Percentiles rank a stretch among this genome's conserved stretches.
These are phyloP conservation scores for Scyliorhinus canicula DNA, from an alignment of 2,797 vertebrate species.

Conservation along the genomic window DNA sequence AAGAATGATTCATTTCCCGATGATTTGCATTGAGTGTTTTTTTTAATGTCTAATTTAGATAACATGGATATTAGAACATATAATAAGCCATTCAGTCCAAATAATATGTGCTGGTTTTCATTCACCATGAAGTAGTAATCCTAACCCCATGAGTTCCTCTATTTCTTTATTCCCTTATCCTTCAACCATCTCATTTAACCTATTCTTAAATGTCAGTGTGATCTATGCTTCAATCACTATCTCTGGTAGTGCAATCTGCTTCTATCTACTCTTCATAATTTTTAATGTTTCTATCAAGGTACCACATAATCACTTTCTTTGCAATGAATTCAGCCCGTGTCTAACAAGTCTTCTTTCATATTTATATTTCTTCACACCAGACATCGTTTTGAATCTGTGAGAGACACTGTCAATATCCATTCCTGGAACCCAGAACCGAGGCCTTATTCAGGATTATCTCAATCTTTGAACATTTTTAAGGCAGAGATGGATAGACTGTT, in stretches of 20 bases:
- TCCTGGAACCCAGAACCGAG: neutral
- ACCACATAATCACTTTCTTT: neutral
- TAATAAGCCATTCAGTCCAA: neutral
- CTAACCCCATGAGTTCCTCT: neutral
- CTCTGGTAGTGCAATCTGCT: neutral
- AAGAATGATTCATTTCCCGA: neutral
- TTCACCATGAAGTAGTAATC: neutral
- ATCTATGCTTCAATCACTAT: neutral
- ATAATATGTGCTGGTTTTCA: neutral
- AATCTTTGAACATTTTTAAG: no score
- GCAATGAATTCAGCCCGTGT: neutral
- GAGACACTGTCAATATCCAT: neutral
- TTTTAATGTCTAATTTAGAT: neutral
- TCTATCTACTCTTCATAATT: neutral
- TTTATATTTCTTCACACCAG: neutral
- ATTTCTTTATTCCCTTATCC: neutral
- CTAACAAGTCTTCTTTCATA: neutral
- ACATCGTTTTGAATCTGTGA: neutral
- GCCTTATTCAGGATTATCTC: neutral
- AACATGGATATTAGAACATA: neutral
- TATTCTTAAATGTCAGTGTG: neutral
- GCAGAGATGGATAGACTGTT: no score
- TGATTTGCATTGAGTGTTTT: neutral
- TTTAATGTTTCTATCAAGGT: neutral
- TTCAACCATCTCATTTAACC: neutral